phyloP scores from a whole-genome alignment of 1,140 invertebrate species.

The Calosoma granatense region DNA sequence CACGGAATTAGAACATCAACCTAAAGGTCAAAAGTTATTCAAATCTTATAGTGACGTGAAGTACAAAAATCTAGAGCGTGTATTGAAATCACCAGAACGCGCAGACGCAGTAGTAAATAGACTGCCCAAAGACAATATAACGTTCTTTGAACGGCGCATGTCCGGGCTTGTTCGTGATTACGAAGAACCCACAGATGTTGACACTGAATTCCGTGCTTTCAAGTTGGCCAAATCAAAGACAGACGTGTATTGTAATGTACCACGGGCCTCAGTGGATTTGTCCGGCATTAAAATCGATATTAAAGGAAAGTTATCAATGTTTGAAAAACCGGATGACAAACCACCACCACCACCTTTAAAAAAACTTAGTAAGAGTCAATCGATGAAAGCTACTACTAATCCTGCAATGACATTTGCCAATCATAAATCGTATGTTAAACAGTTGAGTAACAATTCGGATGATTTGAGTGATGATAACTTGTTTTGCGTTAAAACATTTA shows the following conservation, averaged over 20 bases:
- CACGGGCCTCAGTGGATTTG: conserved; percentile 28
- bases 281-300: conserved; percentile 30
- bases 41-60: conserved; percentile 28
- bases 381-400: not conserved
- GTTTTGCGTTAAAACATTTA: not conserved
- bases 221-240: conserved; percentile 29
- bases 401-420: not conserved
- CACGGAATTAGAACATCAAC: conserved; percentile 30
- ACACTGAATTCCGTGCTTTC: conserved; percentile 10
- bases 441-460: not conserved
- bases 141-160: conserved; percentile 28
- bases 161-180: conserved; percentile 23
- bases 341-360: not conserved
- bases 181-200: conserved; percentile 12
- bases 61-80: conserved; percentile 30
- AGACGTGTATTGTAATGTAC: conserved; percentile 24
- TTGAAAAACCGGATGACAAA: not conserved
- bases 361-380: not conserved
- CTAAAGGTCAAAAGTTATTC: conserved; percentile 24
- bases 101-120: conserved; percentile 25
- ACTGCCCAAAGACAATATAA: conserved; percentile 29
- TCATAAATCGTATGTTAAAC: conserved; percentile 1
- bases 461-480: not conserved
- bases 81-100: conserved; percentile 24
- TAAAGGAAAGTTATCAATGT: conserved; percentile 14